Conservation (phyloP, 2,888 invertebrate species). For the Eristalis tenax region DNA sequence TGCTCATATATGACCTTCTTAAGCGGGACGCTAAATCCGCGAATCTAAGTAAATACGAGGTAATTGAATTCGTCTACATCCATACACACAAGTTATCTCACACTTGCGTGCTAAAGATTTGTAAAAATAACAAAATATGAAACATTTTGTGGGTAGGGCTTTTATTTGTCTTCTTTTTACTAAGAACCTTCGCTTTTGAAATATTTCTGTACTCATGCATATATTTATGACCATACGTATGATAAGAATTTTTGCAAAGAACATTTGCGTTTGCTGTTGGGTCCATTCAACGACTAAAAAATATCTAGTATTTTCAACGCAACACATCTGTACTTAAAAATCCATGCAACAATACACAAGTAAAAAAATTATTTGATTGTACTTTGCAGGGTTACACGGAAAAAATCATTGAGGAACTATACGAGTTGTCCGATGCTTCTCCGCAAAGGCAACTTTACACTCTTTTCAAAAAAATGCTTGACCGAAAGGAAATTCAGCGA, state of each 20-base stretch:
- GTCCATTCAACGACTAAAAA: too few relatives aligned
- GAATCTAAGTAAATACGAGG: constrained; percentile 79
- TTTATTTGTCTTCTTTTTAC: not conserved
- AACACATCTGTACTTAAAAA: not conserved
- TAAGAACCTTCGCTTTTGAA: too few relatives aligned
- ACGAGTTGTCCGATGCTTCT: constrained; percentile 77
- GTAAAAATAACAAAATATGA: not conserved
- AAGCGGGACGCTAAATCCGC: constrained; percentile 81
- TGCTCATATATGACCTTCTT: constrained; percentile 80
- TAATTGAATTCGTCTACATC: constrained; percentile 23
- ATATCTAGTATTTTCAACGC: too few relatives aligned
- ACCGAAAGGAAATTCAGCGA: constrained; percentile 78
- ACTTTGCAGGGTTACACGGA: constrained; percentile 77
- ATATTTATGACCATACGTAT: too few relatives aligned
- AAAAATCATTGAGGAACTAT: constrained; percentile 77
- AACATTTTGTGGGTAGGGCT: not conserved
- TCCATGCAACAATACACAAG: not conserved
- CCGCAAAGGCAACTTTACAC: constrained; percentile 79
- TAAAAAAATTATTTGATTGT: not conserved
- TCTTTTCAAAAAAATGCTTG: constrained; percentile 78
- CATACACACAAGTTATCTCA: not conserved
- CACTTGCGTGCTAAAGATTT: not conserved
- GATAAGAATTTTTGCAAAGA: too few relatives aligned
- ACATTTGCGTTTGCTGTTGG: too few relatives aligned
- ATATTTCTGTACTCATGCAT: too few relatives aligned